phyloP scores from a whole-genome alignment of 1,140 invertebrate species.

The Halesus radiatus region DNA sequence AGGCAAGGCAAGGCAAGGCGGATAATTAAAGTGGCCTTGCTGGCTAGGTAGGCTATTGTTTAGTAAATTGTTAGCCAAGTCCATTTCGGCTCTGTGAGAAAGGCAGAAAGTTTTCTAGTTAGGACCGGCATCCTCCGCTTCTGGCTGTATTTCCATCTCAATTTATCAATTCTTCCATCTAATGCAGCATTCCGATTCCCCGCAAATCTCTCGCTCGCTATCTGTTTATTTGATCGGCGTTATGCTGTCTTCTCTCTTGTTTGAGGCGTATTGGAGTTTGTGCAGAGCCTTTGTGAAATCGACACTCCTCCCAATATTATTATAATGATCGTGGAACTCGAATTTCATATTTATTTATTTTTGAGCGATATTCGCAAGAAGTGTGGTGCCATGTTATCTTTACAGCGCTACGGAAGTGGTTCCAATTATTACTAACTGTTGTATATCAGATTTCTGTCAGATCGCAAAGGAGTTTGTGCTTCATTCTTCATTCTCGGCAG shows the following conservation, averaged over 20 bases:
- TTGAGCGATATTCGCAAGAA: too few relatives aligned
- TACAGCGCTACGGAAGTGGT: too few relatives aligned
- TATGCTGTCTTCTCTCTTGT: neutral
- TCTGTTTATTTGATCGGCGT: neutral
- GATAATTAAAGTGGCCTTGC: too few relatives aligned
- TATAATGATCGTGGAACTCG: neutral
- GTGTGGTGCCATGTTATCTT: too few relatives aligned
- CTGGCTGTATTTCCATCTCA: neutral
- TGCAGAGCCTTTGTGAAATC: constrained; percentile 2
- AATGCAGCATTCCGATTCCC: neutral
- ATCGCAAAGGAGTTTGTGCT: too few relatives aligned
- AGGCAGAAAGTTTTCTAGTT: neutral
- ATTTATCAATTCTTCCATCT: neutral
- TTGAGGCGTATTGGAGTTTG: constrained; percentile 4
- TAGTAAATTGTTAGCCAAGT: too few relatives aligned
- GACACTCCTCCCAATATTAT: constrained; percentile 6
- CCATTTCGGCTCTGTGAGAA: too few relatives aligned
- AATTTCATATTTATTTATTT: constrained; percentile 4
- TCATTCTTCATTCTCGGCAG: too few relatives aligned
- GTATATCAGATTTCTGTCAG: too few relatives aligned
- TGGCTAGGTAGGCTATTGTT: too few relatives aligned
- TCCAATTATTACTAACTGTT: too few relatives aligned
- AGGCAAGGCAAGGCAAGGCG: too few relatives aligned
- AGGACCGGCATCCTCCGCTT: neutral
- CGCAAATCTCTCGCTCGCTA: neutral